Conservation (phyloP, 2,888 invertebrate species). For the Ceriagrion tenellum region DNA sequence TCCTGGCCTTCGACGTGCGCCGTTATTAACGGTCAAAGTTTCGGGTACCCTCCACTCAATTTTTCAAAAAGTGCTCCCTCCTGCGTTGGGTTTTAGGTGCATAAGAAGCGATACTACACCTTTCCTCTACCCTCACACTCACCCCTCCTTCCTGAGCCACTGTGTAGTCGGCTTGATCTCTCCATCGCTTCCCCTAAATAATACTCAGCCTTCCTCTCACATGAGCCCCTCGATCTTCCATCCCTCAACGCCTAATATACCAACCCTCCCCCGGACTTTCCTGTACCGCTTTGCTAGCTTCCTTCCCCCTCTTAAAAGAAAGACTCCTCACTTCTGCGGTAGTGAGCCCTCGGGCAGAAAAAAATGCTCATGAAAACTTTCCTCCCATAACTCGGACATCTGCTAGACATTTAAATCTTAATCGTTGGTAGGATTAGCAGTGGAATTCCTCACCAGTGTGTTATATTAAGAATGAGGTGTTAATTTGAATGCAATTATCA, state of each 20-base stretch:
- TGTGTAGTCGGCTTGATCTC: not conserved
- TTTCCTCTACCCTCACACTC: too few relatives aligned
- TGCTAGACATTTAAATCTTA: not conserved
- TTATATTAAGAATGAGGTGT: too few relatives aligned
- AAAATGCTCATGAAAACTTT: not conserved
- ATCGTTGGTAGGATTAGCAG: not conserved
- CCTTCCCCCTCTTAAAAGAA: too few relatives aligned
- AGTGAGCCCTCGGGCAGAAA: not conserved
- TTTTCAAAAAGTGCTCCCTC: not conserved
- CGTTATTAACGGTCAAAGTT: conserved; percentile 55
- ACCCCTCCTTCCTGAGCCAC: not conserved
- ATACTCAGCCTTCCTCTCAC: not conserved
- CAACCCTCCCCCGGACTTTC: not conserved
- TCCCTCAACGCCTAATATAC: not conserved
- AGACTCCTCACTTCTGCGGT: not conserved
- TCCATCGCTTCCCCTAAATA: not conserved
- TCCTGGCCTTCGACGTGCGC: conserved; percentile 2
- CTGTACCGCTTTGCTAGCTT: not conserved
- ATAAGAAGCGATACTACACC: not conserved
- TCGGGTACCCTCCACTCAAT: not conserved
- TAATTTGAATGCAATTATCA: too few relatives aligned
- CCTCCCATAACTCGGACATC: not conserved
- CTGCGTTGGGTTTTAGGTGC: not conserved
- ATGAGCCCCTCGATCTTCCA: too few relatives aligned
- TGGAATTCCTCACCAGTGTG: too few relatives aligned